Percentiles rank a stretch among this genome's conserved stretches.
Conservation (phyloP, 2,888 invertebrate genomes). For the Lepidonotus clava region DNA sequence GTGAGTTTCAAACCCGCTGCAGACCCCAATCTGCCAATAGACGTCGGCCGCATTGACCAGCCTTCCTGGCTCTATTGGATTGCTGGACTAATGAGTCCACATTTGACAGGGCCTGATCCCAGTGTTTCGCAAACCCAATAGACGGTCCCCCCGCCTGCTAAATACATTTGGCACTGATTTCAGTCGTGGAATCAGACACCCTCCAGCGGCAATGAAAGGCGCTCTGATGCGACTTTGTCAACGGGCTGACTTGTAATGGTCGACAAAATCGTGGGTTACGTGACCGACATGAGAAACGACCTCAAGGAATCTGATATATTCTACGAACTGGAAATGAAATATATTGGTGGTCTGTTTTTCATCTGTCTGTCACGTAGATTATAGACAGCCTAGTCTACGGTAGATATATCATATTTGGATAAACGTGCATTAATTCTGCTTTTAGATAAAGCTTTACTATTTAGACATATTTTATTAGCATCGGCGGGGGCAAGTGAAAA, state of each 20-base stretch:
- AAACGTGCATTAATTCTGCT: too few relatives aligned
- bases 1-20: conserved; percentile 22
- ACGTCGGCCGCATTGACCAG: conserved; percentile 14
- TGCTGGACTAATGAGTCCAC: conserved; percentile 48
- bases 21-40: conserved; percentile 42
- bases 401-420: too few relatives aligned
- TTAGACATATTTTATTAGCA: too few relatives aligned
- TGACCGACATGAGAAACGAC: conserved; percentile 13
- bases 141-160: conserved; percentile 12
- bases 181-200: conserved; percentile 11
- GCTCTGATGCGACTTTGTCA: conserved; percentile 18
- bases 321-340: neutral
- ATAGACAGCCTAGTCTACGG: too few relatives aligned
- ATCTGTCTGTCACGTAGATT: neutral
- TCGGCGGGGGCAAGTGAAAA: too few relatives aligned
- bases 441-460: too few relatives aligned
- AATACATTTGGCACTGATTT: conserved; percentile 45
- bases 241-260: conserved; percentile 8
- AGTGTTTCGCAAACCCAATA: conserved; percentile 50
- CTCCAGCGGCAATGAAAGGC: neutral
- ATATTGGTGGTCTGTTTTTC: neutral
- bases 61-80: conserved; percentile 41
- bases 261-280: conserved; percentile 22
- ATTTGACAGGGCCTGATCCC: conserved; percentile 40
- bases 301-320: neutral